phyloP scores from a whole-genome alignment of 2,888 invertebrate genomes.

The Caenorhabditis drosophilae region DNA sequence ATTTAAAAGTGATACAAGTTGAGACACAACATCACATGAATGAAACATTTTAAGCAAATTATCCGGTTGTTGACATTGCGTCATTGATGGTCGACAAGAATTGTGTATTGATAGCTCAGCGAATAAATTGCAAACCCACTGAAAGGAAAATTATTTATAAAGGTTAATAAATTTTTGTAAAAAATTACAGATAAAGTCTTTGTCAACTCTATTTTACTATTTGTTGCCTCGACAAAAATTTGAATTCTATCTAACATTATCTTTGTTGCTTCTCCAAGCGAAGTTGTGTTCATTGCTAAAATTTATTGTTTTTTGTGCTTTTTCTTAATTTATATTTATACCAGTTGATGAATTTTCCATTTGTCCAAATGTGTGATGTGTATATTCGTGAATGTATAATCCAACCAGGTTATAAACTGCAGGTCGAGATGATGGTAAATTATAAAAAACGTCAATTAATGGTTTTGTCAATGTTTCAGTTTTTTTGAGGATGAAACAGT shows the following conservation, averaged over 20 bases:
- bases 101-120: slow-evolving; percentile 41
- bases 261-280: slow-evolving; percentile 10
- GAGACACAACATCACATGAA: slow-evolving; percentile 22
- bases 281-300: slow-evolving; percentile 18
- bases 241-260: slow-evolving; percentile 16
- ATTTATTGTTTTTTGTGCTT: background rate
- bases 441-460: slow-evolving; percentile 6
- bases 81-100: slow-evolving; percentile 34
- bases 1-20: slow-evolving; percentile 21
- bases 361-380: slow-evolving; percentile 37
- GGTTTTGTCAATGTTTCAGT: background rate
- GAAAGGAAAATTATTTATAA: slow-evolving; percentile 4
- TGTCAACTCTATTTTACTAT: slow-evolving; percentile 7
- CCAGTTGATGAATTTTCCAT: slow-evolving; percentile 33
- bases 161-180: background rate
- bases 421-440: slow-evolving; percentile 18
- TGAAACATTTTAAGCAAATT: slow-evolving; percentile 14
- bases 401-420: slow-evolving; percentile 41
- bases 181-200: slow-evolving; percentile 10
- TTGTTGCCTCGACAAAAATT: slow-evolving; percentile 1
- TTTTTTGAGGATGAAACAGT: slow-evolving; percentile 2
- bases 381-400: slow-evolving; percentile 44
- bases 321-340: slow-evolving; percentile 1
- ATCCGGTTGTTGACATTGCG: slow-evolving; percentile 13
- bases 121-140: slow-evolving; percentile 45